Evolutionary conservation across 2,888 invertebrate genomes (phyloP).

Genomic region (Chydorus sphaericus): DNA sequence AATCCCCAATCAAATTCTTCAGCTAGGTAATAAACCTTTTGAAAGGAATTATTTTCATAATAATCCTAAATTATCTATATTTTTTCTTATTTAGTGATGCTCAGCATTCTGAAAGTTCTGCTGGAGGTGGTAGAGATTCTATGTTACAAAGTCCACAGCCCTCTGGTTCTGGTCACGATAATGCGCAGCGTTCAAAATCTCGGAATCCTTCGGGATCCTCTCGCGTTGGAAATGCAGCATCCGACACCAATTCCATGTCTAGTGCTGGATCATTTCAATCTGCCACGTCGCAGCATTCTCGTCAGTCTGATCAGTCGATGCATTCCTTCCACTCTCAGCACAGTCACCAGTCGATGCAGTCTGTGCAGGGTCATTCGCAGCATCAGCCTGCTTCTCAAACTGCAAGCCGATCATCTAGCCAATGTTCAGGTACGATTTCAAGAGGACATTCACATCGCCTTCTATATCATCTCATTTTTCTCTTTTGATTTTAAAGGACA

Average conservation of each 20-base stretch:
- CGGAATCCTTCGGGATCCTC: background rate
- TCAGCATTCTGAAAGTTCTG: background rate
- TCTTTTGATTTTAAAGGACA: no score
- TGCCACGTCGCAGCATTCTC: slow-evolving; percentile 10
- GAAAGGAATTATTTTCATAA: background rate
- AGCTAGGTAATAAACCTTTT: background rate
- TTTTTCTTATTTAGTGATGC: background rate
- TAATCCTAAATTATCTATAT: no score
- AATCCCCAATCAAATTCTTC: background rate
- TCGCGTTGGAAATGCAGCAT: background rate
- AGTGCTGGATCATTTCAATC: slow-evolving; percentile 13
- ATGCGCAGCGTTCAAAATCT: no score
- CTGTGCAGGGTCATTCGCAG: slow-evolving; percentile 1
- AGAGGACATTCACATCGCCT: background rate
- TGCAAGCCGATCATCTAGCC: background rate
- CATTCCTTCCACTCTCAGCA: slow-evolving; percentile 6
- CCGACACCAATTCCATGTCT: slow-evolving; percentile 8
- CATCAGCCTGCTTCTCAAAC: background rate
- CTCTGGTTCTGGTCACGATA: no score
- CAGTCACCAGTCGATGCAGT: slow-evolving; percentile 11
- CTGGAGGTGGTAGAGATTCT: background rate
- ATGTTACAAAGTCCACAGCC: background rate
- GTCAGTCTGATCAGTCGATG: slow-evolving; percentile 11
- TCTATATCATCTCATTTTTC: background rate
- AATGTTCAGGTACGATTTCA: background rate